Percentiles rank a stretch among this genome's conserved stretches.
Conservation (phyloP, 2,113 vertebrate species). For the Tragelaphus strepsiceros region DNA sequence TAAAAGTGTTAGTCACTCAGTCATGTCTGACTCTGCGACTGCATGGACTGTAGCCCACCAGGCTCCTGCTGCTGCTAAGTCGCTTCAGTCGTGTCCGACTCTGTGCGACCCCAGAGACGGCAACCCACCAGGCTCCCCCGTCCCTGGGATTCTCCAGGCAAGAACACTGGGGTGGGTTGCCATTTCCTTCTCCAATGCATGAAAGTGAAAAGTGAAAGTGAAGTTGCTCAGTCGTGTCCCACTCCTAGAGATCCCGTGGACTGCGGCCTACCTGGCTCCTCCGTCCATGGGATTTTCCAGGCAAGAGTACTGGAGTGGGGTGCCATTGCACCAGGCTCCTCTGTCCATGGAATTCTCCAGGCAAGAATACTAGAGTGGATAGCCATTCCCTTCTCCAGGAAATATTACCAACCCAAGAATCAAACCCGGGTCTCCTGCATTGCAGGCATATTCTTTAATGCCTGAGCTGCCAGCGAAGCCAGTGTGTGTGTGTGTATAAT, state of each 20-base stretch:
- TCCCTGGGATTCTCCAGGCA: too few relatives aligned
- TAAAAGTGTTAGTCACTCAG: background rate
- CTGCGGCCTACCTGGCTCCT: too few relatives aligned
- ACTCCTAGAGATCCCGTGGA: too few relatives aligned
- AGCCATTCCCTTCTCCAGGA: background rate
- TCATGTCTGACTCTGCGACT: background rate
- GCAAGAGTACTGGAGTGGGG: too few relatives aligned
- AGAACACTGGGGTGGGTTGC: too few relatives aligned
- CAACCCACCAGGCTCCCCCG: too few relatives aligned
- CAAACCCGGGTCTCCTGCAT: background rate
- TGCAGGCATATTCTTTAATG: background rate
- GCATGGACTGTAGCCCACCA: background rate
- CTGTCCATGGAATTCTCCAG: background rate
- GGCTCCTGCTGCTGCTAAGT: too few relatives aligned
- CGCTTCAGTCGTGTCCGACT: too few relatives aligned
- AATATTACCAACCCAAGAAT: background rate
- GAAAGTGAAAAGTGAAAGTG: too few relatives aligned
- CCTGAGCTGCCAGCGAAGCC: background rate
- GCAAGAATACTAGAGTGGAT: background rate
- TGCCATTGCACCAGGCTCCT: background rate
- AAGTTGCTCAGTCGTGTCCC: fast-evolving
- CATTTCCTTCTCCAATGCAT: too few relatives aligned
- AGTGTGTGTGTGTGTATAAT: background rate
- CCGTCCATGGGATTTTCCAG: too few relatives aligned
- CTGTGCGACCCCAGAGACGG: too few relatives aligned